phyloP scores from a whole-genome alignment of 2,113 vertebrate species.

The Acanthisitta chloris region DNA sequence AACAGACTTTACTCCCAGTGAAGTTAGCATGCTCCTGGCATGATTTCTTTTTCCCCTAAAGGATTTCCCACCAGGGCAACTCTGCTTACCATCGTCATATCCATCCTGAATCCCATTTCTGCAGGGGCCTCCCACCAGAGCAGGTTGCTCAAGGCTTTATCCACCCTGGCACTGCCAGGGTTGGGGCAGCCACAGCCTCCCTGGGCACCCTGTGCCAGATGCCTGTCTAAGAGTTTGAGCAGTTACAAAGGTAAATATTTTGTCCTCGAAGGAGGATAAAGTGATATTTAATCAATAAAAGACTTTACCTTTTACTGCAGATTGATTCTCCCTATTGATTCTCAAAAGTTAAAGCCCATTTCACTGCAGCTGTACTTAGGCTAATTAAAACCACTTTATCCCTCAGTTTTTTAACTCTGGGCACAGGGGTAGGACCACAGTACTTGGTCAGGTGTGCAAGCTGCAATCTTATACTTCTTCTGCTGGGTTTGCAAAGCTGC shows the following conservation, averaged over 20 bases:
- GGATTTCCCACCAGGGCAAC: neutral
- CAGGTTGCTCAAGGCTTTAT: no score
- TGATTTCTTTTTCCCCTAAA: accelerated
- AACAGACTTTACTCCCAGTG: neutral
- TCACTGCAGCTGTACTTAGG: neutral
- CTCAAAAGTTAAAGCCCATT: neutral
- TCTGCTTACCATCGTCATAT: neutral
- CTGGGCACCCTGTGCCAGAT: no score
- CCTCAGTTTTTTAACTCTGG: neutral
- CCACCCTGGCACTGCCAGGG: no score
- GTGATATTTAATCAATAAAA: neutral
- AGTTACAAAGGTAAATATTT: neutral
- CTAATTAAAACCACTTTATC: neutral
- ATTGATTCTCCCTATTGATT: neutral
- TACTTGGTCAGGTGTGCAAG: no score
- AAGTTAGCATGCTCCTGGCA: neutral
- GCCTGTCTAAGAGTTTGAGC: neutral
- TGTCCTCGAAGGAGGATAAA: neutral
- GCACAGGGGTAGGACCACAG: neutral
- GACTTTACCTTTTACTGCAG: neutral
- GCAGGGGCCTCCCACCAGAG: no score
- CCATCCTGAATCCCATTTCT: neutral
- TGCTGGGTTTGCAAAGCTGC: neutral
- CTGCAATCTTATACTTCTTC: no score
- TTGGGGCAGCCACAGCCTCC: no score